phyloP scores from a whole-genome alignment of 2,113 vertebrate genomes.

The Platycercus adscitus region DNA sequence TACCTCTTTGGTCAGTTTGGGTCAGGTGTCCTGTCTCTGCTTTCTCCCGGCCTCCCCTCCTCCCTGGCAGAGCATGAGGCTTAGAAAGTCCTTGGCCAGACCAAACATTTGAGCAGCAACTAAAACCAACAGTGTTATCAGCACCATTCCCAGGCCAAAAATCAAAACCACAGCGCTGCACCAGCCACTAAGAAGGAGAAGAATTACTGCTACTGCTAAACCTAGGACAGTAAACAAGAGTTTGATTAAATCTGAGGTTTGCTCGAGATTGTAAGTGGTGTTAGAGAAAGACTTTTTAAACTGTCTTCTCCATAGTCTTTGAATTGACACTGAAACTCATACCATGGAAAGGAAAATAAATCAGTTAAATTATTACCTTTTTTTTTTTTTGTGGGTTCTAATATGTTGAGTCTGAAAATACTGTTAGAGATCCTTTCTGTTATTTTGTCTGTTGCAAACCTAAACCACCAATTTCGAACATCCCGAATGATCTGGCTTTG shows the following conservation, averaged over 20 bases:
- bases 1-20: too few species aligned
- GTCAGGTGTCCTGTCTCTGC: too few species aligned
- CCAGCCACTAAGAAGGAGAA: too few species aligned
- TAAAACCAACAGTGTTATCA: too few species aligned
- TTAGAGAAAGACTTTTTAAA: background rate
- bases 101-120: too few species aligned
- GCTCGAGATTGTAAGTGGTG: background rate
- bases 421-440: background rate
- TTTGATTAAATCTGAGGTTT: background rate
- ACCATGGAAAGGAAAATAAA: background rate
- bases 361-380: background rate
- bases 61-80: too few species aligned
- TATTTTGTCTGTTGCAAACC: background rate
- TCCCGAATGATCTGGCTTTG: background rate
- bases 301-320: background rate
- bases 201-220: too few species aligned
- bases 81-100: too few species aligned
- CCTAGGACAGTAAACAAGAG: background rate
- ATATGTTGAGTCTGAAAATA: background rate
- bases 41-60: too few species aligned
- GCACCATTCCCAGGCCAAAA: too few species aligned
- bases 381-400: background rate
- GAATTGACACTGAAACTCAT: background rate
- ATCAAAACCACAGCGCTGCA: too few species aligned
- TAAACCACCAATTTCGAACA: background rate